phyloP scores from a whole-genome alignment of 1,140 invertebrate genomes.

The Drosophila tsacasi region DNA sequence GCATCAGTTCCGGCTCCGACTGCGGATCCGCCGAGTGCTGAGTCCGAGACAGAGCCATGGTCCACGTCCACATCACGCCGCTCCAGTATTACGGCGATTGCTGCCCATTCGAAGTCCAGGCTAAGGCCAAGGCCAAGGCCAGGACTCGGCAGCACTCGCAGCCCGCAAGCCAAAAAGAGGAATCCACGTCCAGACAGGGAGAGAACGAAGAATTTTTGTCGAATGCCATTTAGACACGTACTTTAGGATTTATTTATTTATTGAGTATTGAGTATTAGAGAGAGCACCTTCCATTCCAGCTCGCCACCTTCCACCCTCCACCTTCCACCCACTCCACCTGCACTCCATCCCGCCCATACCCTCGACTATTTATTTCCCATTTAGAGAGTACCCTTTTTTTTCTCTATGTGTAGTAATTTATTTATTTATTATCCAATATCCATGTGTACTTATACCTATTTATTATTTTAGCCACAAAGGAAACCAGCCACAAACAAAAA shows the following conservation, averaged over 20 bases:
- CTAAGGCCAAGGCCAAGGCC: not conserved
- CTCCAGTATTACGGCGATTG: constrained; percentile 14
- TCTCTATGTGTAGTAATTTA: constrained; percentile 51
- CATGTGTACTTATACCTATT: constrained; percentile 39
- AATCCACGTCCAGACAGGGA: constrained; percentile 17
- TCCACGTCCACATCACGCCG: constrained; percentile 1
- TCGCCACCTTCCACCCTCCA: not conserved
- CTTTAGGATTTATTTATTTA: constrained; percentile 59
- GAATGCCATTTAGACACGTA: constrained; percentile 75
- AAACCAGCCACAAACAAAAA: constrained; percentile 51
- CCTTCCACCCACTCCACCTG: not conserved
- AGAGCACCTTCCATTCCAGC: constrained; percentile 31
- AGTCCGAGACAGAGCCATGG: not conserved
- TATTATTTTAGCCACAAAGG: constrained; percentile 29
- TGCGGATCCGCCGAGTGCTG: constrained; percentile 32
- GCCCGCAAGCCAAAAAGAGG: constrained; percentile 26
- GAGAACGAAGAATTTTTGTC: constrained; percentile 66
- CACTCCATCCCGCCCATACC: not conserved
- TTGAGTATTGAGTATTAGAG: constrained; percentile 44
- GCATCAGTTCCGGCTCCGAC: constrained; percentile 12
- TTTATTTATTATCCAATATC: constrained; percentile 33
- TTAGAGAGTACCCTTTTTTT: constrained; percentile 19
- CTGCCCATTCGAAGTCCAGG: not conserved
- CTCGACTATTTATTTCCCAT: constrained; percentile 46
- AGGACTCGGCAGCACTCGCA: not conserved